Evolutionary conservation across 2,113 vertebrate species (phyloP).

Genomic region (Aphelocoma coerulescens): DNA sequence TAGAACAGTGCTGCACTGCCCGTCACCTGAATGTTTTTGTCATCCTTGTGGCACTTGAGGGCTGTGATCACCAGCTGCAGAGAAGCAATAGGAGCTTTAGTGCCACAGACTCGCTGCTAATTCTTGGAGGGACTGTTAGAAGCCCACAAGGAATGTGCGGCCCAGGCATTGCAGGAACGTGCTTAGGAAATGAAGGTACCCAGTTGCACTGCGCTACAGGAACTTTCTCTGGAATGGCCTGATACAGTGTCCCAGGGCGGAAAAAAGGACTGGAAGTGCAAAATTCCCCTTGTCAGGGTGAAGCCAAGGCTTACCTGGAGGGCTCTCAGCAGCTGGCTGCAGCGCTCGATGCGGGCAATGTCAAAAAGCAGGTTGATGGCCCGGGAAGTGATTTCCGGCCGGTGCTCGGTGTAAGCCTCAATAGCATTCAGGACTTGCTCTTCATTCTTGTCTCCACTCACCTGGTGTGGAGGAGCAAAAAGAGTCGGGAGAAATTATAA

Average conservation of each 20-base stretch:
- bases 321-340: slow-evolving; percentile 89
- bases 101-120: background rate
- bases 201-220: background rate
- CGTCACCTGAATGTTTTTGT: slow-evolving; percentile 96
- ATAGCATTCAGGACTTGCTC: slow-evolving; percentile 96
- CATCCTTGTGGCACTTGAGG: slow-evolving; percentile 93
- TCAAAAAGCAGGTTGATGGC: slow-evolving; percentile 97
- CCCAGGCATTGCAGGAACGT: background rate
- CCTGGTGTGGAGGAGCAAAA: slow-evolving; percentile 59
- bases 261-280: background rate
- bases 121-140: background rate
- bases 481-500: background rate
- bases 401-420: slow-evolving; percentile 91
- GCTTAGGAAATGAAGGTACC: background rate
- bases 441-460: slow-evolving; percentile 93
- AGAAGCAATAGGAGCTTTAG: background rate
- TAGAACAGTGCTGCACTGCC: slow-evolving; percentile 96
- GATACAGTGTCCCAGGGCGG: background rate
- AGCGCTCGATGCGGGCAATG: slow-evolving; percentile 93
- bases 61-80: slow-evolving; percentile 91
- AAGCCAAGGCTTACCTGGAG: slow-evolving; percentile 77
- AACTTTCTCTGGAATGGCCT: background rate
- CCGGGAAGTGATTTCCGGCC: slow-evolving; percentile 89
- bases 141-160: rapidly evolving
- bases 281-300: background rate